Base-by-base conservation (phyloP, 2,797 vertebrate genomes). In the Falco berigora region DNA sequence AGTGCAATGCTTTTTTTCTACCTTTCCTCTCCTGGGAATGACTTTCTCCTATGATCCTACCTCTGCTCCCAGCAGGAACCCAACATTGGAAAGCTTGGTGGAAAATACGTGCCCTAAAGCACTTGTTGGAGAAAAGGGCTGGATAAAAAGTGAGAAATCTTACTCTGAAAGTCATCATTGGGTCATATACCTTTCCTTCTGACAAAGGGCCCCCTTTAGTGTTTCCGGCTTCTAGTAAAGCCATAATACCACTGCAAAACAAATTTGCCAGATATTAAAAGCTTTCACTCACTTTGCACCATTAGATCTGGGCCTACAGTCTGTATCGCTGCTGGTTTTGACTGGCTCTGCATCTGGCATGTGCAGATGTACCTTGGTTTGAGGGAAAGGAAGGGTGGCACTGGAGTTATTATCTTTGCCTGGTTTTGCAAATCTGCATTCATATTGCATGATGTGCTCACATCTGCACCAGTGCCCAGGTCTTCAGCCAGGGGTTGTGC, bases 391-490 rank as follows among this genome's bases (percentile, higher is more conserved):
- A 58, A 75, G 30, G 30, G 34, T n/a, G 27, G 32, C 84, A 22
- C 28, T 14, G 79, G 64, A 52, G 36, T 22, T 13, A 1, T 4
- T 3, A 44, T 22, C 66, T 34, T 28, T 44, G 44, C 55, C 49
- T 22, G 49, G 21, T 4, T 72, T 52, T 72, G 49, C 53, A 44
- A 21, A 44, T 3, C 79, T 4, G 5, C 23, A 0, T 15, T 40
- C 4, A 1, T 3, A 4, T 14, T 2, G 2, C 2, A 1, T 24
- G 64, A 32, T 49, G 64, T 4, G 53, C 30, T 46, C 69, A 9
- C n/a, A 5, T 47, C 55, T 36, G 25, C 56, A 17, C 3, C 2
- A 72, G 85, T 2, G 15, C 72, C 79, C 44, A 3, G 49, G 6
- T 55, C 78, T 40, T 24, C 49, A 13, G 22, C 15, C 52, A 18